phyloP scores from a whole-genome alignment of 35 echinoderm and acorn worm genomes.

The Nesometra sesokonis region DNA sequence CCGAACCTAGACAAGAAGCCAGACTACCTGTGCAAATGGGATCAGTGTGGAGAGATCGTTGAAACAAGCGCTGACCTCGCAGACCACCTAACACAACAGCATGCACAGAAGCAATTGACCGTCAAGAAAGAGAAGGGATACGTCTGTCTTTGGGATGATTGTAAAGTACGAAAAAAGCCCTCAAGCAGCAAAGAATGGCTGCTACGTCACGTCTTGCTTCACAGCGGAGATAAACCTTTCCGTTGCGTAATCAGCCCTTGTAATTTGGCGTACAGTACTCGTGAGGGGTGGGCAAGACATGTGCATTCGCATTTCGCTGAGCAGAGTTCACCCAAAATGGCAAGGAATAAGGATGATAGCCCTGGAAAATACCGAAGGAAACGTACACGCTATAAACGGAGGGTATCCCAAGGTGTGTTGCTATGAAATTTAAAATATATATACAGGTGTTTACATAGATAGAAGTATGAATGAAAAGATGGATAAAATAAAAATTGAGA shows the following conservation, averaged over 20 bases:
- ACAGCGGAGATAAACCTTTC: conserved; percentile 89
- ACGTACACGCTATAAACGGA: conserved; percentile 51
- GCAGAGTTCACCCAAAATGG: conserved; percentile 49
- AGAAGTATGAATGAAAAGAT: no score
- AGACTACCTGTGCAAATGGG: conserved; percentile 84
- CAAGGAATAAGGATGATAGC: conserved; percentile 85
- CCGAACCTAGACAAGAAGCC: conserved; percentile 41
- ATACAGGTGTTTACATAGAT: no score
- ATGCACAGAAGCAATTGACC: conserved; percentile 71
- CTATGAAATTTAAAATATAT: no score
- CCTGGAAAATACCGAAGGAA: conserved; percentile 51
- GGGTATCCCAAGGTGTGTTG: conserved; percentile 69
- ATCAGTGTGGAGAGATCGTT: conserved; percentile 56
- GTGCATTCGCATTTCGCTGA: conserved; percentile 75
- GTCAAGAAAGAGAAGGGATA: conserved; percentile 57
- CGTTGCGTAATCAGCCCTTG: conserved; percentile 74
- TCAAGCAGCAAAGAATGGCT: conserved; percentile 76
- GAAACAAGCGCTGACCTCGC: conserved; percentile 84
- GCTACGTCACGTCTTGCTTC: conserved; percentile 63
- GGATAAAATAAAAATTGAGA: no score
- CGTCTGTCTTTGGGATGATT: conserved; percentile 94
- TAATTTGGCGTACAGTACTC: conserved; percentile 57
- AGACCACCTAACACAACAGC: conserved; percentile 60
- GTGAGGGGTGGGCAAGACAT: conserved; percentile 51
- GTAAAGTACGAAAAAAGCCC: conserved; percentile 83